phyloP scores from a whole-genome alignment of 53 echinoderm and acorn worm species.

The Crossaster papposus region DNA sequence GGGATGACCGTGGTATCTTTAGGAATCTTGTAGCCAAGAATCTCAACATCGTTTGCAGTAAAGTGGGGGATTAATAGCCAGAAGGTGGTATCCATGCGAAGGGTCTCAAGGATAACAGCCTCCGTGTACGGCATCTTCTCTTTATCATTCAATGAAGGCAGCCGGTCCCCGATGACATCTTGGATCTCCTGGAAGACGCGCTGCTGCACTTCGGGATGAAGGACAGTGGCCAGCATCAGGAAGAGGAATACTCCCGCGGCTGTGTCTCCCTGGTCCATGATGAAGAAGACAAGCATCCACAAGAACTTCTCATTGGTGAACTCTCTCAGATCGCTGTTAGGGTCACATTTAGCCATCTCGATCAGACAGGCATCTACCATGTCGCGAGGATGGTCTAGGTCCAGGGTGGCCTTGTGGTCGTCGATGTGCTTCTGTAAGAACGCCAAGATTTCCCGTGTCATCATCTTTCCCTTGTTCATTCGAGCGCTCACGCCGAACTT shows the following conservation, averaged over 20 bases:
- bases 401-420: neutral
- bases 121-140: constrained; percentile 56
- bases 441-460: constrained; percentile 10
- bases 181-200: constrained; percentile 51
- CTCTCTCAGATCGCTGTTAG: constrained; percentile 40
- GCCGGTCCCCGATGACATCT: constrained; percentile 49
- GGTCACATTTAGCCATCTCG: constrained; percentile 32
- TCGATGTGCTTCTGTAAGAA: constrained; percentile 47
- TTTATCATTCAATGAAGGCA: constrained; percentile 37
- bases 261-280: constrained; percentile 46
- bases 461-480: constrained; percentile 1
- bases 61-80: constrained; percentile 24
- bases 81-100: constrained; percentile 47
- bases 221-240: constrained; percentile 30
- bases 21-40: constrained; percentile 36
- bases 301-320: constrained; percentile 36
- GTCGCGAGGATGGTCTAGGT: constrained; percentile 24
- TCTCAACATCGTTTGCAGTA: constrained; percentile 35
- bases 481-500: constrained; percentile 5
- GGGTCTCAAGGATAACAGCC: constrained; percentile 42
- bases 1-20: constrained; percentile 41
- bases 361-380: constrained; percentile 42
- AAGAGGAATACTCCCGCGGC: constrained; percentile 28
- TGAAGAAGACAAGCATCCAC: constrained; percentile 55
- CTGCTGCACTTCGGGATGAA: constrained; percentile 50